Conservation (phyloP, 1,140 invertebrate species). For the Brevipalpus yothersi region DNA sequence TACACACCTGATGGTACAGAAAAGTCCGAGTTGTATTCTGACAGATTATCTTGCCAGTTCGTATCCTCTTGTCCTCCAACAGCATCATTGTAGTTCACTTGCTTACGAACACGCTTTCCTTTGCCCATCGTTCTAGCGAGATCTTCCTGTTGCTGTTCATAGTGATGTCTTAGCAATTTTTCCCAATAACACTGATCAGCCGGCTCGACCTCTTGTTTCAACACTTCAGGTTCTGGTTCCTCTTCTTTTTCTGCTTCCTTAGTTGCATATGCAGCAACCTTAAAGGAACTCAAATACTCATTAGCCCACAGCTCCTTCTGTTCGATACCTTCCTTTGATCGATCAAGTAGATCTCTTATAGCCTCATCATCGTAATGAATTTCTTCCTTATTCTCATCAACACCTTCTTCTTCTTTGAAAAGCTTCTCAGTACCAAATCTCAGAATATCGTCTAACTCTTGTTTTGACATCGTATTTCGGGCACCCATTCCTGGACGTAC, state of each 20-base stretch:
- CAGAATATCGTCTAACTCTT: slow-evolving; percentile 95
- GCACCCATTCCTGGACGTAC: slow-evolving; percentile 85
- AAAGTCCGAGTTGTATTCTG: slow-evolving; percentile 92
- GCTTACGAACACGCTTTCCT: slow-evolving; percentile 67
- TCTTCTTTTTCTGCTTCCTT: slow-evolving; percentile 73
- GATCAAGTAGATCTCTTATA: slow-evolving; percentile 69
- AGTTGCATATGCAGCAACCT: slow-evolving; percentile 81
- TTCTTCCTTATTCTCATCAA: slow-evolving; percentile 18
- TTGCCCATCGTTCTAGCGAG: slow-evolving; percentile 53
- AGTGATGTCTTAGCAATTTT: slow-evolving; percentile 89
- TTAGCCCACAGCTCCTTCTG: slow-evolving; percentile 98
- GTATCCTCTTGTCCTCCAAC: slow-evolving; percentile 52
- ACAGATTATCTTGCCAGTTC: slow-evolving; percentile 89
- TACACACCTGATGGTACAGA: slow-evolving; percentile 39
- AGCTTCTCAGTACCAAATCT: slow-evolving; percentile 97
- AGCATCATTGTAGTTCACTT: slow-evolving; percentile 94
- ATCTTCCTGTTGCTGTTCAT: slow-evolving; percentile 98
- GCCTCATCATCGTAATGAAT: slow-evolving; percentile 98
- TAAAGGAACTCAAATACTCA: slow-evolving; percentile 93
- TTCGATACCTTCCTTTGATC: slow-evolving; percentile 77
- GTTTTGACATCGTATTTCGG: slow-evolving; percentile 80
- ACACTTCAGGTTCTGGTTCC: slow-evolving; percentile 84
- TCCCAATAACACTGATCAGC: slow-evolving; percentile 99
- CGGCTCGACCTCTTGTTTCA: slow-evolving; percentile 91
- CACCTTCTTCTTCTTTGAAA: slow-evolving; percentile 46